These are phyloP conservation scores for Trachelus troglodyta DNA, from an alignment of 2,888 invertebrate species.

Conservation along the genomic window DNA sequence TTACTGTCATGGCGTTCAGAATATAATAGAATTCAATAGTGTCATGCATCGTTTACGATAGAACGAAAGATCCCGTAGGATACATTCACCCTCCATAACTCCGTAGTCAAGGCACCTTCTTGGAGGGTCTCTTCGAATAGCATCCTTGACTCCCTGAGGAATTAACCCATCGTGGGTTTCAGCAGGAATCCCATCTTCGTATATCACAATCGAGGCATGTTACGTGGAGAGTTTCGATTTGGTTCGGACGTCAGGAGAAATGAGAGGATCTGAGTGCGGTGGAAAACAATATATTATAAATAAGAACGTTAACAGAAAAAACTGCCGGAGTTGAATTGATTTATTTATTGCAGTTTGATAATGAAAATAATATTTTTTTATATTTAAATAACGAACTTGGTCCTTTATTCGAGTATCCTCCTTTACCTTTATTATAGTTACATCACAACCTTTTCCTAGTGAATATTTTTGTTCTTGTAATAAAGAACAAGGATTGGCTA, in stretches of 20 bases:
- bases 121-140: background rate
- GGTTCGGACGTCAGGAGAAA: background rate
- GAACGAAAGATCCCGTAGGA: background rate
- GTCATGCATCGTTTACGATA: background rate
- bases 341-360: background rate
- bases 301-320: background rate
- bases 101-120: background rate
- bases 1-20: background rate
- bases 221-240: background rate
- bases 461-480: background rate
- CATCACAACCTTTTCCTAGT: conserved; percentile 9
- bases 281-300: background rate
- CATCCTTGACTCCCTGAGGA: background rate
- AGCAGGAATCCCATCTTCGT: background rate
- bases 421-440: background rate
- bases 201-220: background rate
- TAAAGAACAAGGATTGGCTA: conserved; percentile 3
- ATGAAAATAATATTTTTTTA: background rate
- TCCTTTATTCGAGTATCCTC: background rate
- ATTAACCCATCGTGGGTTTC: background rate
- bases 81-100: background rate
- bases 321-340: background rate
- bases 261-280: background rate
- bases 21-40: background rate
- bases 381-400: background rate